These are phyloP conservation scores for Anoplius nigerrimus DNA, from an alignment of 2,888 invertebrate genomes.

Conservation along the genomic window DNA sequence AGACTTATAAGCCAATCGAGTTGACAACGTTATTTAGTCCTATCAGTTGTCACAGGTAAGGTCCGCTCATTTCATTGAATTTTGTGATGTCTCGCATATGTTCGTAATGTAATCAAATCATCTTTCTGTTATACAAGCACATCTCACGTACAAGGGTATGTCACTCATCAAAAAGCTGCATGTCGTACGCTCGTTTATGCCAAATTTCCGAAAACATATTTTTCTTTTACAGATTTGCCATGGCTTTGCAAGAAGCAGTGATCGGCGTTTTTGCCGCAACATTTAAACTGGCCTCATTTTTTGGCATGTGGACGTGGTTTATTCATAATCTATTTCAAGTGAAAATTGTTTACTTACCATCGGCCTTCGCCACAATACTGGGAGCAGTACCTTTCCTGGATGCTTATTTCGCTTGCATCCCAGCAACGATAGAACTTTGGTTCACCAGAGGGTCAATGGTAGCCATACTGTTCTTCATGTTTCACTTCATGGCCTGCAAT, in stretches of 20 bases:
- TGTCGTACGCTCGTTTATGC: background rate
- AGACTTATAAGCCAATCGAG: constrained; percentile 95
- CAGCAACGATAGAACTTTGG: constrained; percentile 96
- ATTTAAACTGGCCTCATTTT: constrained; percentile 97
- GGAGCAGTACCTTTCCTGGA: constrained; percentile 97
- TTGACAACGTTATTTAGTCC: constrained; percentile 89
- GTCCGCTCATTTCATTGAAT: constrained; percentile 15
- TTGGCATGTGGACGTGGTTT: constrained; percentile 98
- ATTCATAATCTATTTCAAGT: constrained; percentile 96
- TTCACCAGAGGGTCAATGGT: constrained; percentile 90
- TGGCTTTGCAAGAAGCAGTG: constrained; percentile 90
- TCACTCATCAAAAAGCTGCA: constrained; percentile 21
- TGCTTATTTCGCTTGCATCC: constrained; percentile 95
- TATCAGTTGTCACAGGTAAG: constrained; percentile 80
- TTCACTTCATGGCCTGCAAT: constrained; percentile 92
- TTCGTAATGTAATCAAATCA: constrained; percentile 12
- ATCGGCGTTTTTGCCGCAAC: constrained; percentile 97
- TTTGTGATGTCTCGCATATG: background rate
- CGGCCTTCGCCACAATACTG: constrained; percentile 93
- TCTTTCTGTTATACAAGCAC: constrained; percentile 42
- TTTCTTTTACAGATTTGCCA: constrained; percentile 80
- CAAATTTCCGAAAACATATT: background rate
- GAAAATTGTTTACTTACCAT: constrained; percentile 96
- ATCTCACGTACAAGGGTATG: constrained; percentile 60
- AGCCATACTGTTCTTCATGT: constrained; percentile 87